A percentile compares a stretch with the other conserved stretches of the same genome.
Conservation (phyloP, 1,140 invertebrate genomes). For the Vanessa atalanta region DNA sequence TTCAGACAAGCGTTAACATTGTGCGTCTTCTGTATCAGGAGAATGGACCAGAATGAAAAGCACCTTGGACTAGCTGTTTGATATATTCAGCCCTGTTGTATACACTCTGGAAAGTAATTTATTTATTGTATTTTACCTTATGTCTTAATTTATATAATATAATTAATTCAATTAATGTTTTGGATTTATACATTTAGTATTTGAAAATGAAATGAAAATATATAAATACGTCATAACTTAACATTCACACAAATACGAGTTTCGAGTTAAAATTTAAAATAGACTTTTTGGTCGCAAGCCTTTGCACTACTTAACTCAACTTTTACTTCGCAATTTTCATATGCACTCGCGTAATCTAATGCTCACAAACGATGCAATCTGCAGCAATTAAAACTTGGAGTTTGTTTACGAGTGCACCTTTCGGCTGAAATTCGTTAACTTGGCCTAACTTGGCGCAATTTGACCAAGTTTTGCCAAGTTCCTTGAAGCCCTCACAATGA, state of each 20-base stretch:
- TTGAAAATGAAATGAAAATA: background rate
- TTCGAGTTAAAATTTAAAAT: background rate
- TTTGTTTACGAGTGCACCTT: conserved; percentile 65
- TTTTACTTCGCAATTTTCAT: conserved; percentile 22
- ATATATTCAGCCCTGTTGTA: no score
- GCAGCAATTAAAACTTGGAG: conserved; percentile 64
- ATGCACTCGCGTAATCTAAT: conserved; percentile 22
- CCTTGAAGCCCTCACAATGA: conserved; percentile 28
- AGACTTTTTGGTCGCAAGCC: background rate
- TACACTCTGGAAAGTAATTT: no score
- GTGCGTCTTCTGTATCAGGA: no score
- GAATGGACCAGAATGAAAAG: no score
- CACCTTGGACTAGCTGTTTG: no score
- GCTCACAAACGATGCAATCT: conserved; percentile 49
- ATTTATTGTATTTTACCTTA: no score
- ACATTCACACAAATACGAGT: background rate
- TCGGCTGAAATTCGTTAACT: conserved; percentile 54
- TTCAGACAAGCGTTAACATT: no score
- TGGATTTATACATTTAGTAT: no score
- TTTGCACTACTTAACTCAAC: conserved; percentile 14
- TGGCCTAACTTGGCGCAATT: conserved; percentile 33
- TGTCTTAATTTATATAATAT: no score
- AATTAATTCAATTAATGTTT: no score
- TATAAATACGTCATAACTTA: background rate
- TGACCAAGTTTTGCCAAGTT: conserved; percentile 23